Percentiles rank a stretch among this genome's conserved stretches.
These are phyloP conservation scores for Morpho achilles DNA, from an alignment of 2,888 invertebrate genomes.

Conservation along the genomic window DNA sequence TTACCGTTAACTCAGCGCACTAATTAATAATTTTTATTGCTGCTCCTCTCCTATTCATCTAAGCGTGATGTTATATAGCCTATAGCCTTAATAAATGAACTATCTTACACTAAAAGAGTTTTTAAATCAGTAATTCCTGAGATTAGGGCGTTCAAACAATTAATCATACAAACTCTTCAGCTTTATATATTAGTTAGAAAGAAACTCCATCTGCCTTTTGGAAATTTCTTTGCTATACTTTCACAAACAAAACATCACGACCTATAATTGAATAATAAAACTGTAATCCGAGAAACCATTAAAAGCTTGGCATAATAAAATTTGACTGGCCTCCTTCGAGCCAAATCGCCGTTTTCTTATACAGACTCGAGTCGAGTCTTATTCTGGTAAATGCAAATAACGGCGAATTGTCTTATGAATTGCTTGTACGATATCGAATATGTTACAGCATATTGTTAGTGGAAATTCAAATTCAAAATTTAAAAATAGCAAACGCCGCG, in stretches of 20 bases:
- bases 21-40: too few species aligned
- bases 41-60: too few species aligned
- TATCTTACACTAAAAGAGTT: too few species aligned
- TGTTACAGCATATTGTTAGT: too few species aligned
- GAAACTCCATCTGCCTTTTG: background rate
- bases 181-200: background rate
- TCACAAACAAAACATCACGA: slow-evolving; percentile 32
- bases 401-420: background rate
- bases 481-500: too few species aligned
- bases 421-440: background rate
- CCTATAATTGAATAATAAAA: slow-evolving; percentile 60
- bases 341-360: slow-evolving; percentile 35
- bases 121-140: too few species aligned
- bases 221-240: slow-evolving; percentile 3
- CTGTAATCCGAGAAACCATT: slow-evolving; percentile 47
- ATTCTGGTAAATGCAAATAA: slow-evolving; percentile 15
- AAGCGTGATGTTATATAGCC: too few species aligned
- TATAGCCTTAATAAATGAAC: too few species aligned
- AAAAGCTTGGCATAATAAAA: slow-evolving; percentile 60
- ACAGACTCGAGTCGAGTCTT: slow-evolving; percentile 12
- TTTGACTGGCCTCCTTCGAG: slow-evolving; percentile 44
- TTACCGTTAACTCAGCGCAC: too few species aligned
- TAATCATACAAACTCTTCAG: too few species aligned
- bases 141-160: too few species aligned
- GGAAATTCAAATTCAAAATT: too few species aligned